Conservation (phyloP, 2,113 vertebrate genomes). For the Pavo muticus region DNA sequence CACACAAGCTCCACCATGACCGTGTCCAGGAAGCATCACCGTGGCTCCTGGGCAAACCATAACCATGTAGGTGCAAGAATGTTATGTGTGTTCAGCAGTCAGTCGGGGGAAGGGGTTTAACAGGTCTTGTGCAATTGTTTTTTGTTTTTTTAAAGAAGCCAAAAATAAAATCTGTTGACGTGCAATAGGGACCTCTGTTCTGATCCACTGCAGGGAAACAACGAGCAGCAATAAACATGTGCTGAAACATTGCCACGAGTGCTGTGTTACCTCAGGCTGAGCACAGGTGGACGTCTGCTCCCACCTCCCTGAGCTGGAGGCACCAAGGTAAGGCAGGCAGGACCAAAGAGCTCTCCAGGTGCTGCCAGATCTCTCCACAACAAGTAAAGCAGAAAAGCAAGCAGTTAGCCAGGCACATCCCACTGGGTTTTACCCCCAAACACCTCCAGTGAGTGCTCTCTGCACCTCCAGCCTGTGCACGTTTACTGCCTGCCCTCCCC, state of each 20-base stretch:
- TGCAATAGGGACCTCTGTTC: constrained; percentile 63
- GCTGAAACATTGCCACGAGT: constrained; percentile 4
- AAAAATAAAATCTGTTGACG: constrained; percentile 54
- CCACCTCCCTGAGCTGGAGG: neutral
- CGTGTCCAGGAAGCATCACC: neutral
- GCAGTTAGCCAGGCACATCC: neutral
- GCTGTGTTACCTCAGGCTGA: neutral
- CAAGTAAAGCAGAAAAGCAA: neutral
- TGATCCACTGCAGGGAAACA: constrained; percentile 70
- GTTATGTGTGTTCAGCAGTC: constrained; percentile 13
- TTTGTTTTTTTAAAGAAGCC: constrained; percentile 56
- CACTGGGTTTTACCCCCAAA: neutral
- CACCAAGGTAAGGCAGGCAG: neutral
- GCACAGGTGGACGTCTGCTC: neutral
- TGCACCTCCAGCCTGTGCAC: neutral
- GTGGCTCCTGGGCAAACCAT: neutral
- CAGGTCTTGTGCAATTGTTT: constrained; percentile 26
- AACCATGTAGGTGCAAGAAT: neutral
- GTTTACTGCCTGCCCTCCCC: neutral
- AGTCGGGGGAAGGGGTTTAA: neutral
- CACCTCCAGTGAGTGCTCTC: neutral
- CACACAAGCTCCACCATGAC: neutral
- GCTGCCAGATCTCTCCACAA: neutral
- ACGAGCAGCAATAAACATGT: constrained; percentile 77
- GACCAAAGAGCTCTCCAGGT: neutral